Evolutionary conservation across 1,140 invertebrate genomes (phyloP).

Genomic region (Euwallacea similis): DNA sequence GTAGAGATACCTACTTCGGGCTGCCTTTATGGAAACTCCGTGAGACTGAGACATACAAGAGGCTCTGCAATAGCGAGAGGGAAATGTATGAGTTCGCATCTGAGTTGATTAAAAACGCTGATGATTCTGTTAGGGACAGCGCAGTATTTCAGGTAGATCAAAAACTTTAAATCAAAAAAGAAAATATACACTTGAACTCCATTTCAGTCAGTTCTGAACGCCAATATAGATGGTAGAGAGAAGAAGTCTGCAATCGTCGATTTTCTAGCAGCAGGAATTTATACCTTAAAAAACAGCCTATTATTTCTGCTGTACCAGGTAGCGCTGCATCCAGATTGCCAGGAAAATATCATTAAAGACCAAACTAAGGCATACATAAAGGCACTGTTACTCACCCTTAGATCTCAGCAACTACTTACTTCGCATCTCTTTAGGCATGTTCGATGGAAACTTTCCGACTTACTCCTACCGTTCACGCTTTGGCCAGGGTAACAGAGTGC

Average conservation of each 20-base stretch:
- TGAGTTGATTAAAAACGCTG: conserved; percentile 72
- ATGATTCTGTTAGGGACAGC: conserved; percentile 62
- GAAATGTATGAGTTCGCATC: conserved; percentile 80
- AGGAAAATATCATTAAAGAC: conserved; percentile 77
- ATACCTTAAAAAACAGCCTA: conserved; percentile 81
- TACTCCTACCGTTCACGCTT: conserved; percentile 79
- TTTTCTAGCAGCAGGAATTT: conserved; percentile 83
- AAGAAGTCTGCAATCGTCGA: conserved; percentile 84
- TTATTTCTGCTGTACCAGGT: conserved; percentile 78
- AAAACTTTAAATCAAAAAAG: conserved; percentile 4
- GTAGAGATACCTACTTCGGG: conserved; percentile 79
- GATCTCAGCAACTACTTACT: neutral
- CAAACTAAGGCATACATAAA: conserved; percentile 66
- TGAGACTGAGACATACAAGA: conserved; percentile 71
- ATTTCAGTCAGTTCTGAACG: conserved; percentile 67
- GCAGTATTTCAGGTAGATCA: conserved; percentile 64
- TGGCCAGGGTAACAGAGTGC: conserved; percentile 77
- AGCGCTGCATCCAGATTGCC: conserved; percentile 68
- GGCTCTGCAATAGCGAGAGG: conserved; percentile 74
- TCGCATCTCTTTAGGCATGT: conserved; percentile 62
- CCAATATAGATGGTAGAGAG: conserved; percentile 73
- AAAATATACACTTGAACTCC: neutral
- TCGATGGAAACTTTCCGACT: conserved; percentile 84
- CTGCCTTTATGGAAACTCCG: conserved; percentile 82
- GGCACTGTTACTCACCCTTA: conserved; percentile 8